These are phyloP conservation scores for Anguilla marmorata DNA, from an alignment of 2,797 vertebrate species.

Conservation along the genomic window DNA sequence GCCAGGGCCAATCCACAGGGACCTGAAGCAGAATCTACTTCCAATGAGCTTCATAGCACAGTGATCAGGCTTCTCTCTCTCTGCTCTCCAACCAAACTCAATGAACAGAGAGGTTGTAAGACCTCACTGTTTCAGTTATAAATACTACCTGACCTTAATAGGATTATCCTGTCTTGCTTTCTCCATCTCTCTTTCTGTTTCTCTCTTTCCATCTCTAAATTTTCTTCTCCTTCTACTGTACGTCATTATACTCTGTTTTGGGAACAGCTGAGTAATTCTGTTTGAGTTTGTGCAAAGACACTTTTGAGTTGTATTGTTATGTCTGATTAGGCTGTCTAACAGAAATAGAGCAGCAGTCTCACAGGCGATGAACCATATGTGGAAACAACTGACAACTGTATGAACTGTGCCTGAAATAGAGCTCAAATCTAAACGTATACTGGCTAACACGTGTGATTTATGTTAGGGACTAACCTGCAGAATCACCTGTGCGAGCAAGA, in stretches of 20 bases:
- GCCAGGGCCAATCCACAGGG: neutral
- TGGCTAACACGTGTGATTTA: neutral
- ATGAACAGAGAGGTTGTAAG: neutral
- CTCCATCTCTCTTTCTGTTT: neutral
- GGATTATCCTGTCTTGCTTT: neutral
- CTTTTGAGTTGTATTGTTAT: neutral
- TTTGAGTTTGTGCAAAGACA: neutral
- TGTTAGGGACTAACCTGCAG: neutral
- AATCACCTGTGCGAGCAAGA: neutral
- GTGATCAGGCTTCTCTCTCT: neutral
- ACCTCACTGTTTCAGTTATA: neutral
- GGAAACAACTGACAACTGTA: neutral
- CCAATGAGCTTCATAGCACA: neutral
- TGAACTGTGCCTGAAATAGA: neutral
- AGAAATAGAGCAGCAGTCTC: neutral
- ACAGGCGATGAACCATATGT: neutral
- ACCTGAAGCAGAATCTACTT: neutral
- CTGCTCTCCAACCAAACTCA: neutral
- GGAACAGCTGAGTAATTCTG: neutral
- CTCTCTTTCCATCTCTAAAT: neutral
- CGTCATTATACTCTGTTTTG: neutral
- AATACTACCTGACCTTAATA: neutral
- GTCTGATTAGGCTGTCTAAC: neutral
- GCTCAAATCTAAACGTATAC: neutral
- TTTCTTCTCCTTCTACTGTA: neutral